Percentiles rank a stretch among this genome's conserved stretches.
These are phyloP conservation scores for Thaleichthys pacificus DNA, from an alignment of 2,797 vertebrate genomes.

Conservation along the genomic window DNA sequence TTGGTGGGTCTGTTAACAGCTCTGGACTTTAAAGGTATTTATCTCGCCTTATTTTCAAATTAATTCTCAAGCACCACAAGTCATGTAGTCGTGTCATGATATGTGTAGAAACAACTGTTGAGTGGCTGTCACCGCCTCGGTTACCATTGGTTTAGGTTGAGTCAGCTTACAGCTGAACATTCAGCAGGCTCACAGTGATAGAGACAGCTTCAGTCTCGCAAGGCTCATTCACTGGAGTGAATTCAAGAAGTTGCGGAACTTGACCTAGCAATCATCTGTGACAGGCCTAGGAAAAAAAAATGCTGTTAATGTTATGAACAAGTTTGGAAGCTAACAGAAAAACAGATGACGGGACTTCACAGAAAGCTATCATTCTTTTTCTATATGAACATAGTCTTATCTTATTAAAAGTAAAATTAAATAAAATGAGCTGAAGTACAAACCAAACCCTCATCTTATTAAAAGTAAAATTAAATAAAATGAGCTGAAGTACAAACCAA, in stretches of 20 bases:
- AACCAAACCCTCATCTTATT: conserved; percentile 48
- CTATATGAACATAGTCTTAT: conserved; percentile 49
- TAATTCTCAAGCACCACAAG: not conserved
- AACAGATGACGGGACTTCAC: conserved; percentile 37
- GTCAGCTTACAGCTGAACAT: not conserved
- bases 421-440: conserved; percentile 59
- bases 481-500: no score
- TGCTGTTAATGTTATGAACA: conserved; percentile 27
- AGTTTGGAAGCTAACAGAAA: conserved; percentile 29
- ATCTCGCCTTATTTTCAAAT: not conserved
- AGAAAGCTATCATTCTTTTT: conserved; percentile 35
- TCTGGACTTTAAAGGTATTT: no score
- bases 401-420: conserved; percentile 50
- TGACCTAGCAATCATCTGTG: conserved; percentile 18
- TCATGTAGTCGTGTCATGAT: conserved; percentile 5
- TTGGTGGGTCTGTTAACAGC: not conserved
- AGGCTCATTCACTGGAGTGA: conserved; percentile 24
- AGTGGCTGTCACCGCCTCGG: not conserved
- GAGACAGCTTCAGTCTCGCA: conserved; percentile 1
- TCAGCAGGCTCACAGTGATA: conserved; percentile 13
- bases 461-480: no score
- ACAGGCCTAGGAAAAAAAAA: conserved; percentile 29
- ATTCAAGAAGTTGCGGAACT: conserved; percentile 39
- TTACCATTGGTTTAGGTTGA: not conserved
- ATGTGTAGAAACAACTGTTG: conserved; percentile 4